Base-by-base conservation (phyloP, 2,888 invertebrate species). In the Seira musarum region DNA sequence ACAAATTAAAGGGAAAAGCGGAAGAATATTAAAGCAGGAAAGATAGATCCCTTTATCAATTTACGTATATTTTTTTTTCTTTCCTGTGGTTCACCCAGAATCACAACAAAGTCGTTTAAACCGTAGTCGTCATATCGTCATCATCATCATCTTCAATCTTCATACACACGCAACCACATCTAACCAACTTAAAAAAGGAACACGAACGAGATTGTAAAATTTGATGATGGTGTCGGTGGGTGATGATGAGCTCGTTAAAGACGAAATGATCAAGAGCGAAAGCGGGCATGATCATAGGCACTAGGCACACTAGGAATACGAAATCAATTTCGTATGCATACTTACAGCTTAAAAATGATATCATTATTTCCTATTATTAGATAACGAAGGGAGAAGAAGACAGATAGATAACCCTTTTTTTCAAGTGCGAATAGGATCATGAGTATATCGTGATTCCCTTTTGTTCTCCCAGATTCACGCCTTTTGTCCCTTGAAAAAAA, bases 171-270 rank as follows among this genome's bases (percentile, higher is more conserved):
- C 6, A 10, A 35, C n/a, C n/a, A n/a, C n/a, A n/a, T n/a, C n/a
- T n/a, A n/a, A n/a, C n/a, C n/a, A n/a, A n/a, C n/a, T n/a, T n/a
- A n/a, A n/a, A n/a, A n/a, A n/a, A n/a, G n/a, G n/a, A n/a, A n/a
- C n/a, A n/a, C n/a, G n/a, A n/a, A n/a, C n/a, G n/a, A n/a, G n/a
- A n/a, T n/a, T n/a, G n/a, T 70, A 70, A 70, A 70, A 69, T 60
- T 40, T 24, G 64, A 30, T 22, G 60, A n/a, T 69, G 65, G 65
- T 30, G 30, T 21, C 30, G 30, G 66, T n/a, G 57, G 60, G 40
- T 61, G 67, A 61, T 61, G 74, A 77, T 77, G 77, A 77, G 78
- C 71, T 78, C 78, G 78, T 78, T 78, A 78, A n/a, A n/a, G n/a
- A n/a, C n/a, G n/a, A n/a, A n/a, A n/a, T n/a, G n/a, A n/a, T n/a